phyloP scores from a whole-genome alignment of 2,797 vertebrate species.

The Gephyroberyx darwinii region DNA sequence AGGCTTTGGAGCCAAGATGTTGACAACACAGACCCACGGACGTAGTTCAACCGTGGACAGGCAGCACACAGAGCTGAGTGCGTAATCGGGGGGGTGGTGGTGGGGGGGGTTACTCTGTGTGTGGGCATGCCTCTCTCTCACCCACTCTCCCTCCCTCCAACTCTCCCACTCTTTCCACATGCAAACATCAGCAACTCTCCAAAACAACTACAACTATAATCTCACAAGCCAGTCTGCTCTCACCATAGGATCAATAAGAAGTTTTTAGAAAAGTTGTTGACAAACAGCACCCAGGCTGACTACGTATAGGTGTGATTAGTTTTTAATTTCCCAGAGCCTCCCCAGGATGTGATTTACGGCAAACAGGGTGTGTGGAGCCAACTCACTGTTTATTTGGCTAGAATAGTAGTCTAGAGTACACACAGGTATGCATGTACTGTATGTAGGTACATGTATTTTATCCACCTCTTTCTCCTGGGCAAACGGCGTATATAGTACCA shows the following conservation, averaged over 20 bases:
- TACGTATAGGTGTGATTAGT: constrained; percentile 12
- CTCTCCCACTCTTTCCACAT: neutral
- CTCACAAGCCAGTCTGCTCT: neutral
- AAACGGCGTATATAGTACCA: neutral
- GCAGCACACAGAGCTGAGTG: constrained; percentile 3
- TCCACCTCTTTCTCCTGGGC: neutral
- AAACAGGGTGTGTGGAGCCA: neutral
- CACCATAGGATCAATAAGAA: neutral
- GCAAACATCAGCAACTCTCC: constrained; percentile 9
- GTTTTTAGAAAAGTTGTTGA: neutral
- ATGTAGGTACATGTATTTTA: neutral
- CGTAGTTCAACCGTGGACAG: constrained; percentile 4
- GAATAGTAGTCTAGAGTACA: neutral
- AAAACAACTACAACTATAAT: neutral
- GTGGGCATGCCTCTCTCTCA: constrained; percentile 14
- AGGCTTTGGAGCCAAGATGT: constrained; percentile 9
- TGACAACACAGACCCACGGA: constrained; percentile 14
- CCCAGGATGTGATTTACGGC: constrained; percentile 31
- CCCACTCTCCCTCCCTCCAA: too few relatives aligned
- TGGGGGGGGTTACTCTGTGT: neutral
- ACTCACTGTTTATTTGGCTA: neutral
- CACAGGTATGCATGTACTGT: too few relatives aligned
- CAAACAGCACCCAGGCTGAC: constrained; percentile 1
- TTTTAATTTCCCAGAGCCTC: constrained; percentile 14
- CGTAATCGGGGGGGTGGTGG: neutral